These are phyloP conservation scores for Australoheros facetus DNA, from an alignment of 2,797 vertebrate genomes.

Conservation along the genomic window DNA sequence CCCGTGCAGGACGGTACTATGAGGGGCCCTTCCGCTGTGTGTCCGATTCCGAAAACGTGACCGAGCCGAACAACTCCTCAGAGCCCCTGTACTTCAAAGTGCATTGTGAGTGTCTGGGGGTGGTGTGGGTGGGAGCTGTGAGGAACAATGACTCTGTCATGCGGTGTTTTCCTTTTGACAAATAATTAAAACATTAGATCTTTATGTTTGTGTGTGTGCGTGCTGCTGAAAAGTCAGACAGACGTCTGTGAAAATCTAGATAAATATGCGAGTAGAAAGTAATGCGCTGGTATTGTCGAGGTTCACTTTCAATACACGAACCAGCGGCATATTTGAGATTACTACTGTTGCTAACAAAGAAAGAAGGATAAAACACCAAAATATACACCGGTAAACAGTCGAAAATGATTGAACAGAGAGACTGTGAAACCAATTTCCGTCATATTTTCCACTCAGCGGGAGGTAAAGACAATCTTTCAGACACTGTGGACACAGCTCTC, in stretches of 20 bases:
- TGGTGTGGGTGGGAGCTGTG: background rate
- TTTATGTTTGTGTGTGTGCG: background rate
- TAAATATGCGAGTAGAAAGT: conserved; percentile 1
- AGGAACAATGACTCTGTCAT: conserved; percentile 26
- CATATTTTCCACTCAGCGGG: conserved; percentile 43
- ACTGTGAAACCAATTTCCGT: conserved; percentile 26
- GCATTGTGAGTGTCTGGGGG: conserved; percentile 79
- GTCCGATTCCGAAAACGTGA: conserved; percentile 46
- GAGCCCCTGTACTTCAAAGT: conserved; percentile 69
- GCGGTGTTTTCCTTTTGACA: conserved; percentile 5
- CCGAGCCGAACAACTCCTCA: conserved; percentile 58
- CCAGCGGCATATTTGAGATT: background rate
- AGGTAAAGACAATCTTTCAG: conserved; percentile 46
- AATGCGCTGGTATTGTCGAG: background rate
- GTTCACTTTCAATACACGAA: conserved; percentile 12
- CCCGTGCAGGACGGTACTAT: conserved; percentile 4
- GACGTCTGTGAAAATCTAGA: background rate
- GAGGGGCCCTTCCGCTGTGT: conserved; percentile 81
- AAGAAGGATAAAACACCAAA: background rate
- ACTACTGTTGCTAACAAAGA: conserved; percentile 6
- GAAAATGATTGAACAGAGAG: conserved; percentile 12
- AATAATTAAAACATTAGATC: conserved; percentile 7
- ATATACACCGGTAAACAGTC: conserved; percentile 13
- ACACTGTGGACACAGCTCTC: conserved; percentile 47
- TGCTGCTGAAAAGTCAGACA: conserved; percentile 5